These are phyloP conservation scores for Limenitis camilla DNA, from an alignment of 2,888 invertebrate species.

Conservation along the genomic window DNA sequence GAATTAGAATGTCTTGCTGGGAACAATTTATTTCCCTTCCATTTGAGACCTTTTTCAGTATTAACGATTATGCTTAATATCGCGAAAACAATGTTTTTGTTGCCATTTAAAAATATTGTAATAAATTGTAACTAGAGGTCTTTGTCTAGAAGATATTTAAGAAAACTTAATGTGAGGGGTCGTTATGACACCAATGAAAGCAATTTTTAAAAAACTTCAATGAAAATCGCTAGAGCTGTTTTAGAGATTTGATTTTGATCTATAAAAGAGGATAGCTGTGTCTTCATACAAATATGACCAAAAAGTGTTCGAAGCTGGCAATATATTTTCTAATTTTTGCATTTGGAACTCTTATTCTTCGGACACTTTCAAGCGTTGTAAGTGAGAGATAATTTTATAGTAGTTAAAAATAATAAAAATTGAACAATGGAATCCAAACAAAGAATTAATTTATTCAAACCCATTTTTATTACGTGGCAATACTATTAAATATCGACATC, in stretches of 20 bases:
- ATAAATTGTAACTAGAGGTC: background rate
- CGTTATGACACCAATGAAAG: background rate
- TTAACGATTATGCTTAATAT: constrained; percentile 13
- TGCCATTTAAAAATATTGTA: background rate
- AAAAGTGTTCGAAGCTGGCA: too few species aligned
- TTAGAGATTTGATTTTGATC: too few species aligned
- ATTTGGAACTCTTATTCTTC: too few species aligned
- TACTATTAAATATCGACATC: constrained; percentile 38
- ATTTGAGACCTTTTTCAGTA: constrained; percentile 16
- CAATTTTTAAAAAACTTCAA: too few species aligned
- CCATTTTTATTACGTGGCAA: constrained; percentile 69
- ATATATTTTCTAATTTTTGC: too few species aligned
- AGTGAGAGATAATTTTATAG: too few species aligned
- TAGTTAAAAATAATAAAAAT: constrained; percentile 16
- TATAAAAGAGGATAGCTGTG: too few species aligned
- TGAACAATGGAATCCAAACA: constrained; percentile 24
- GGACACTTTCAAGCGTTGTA: too few species aligned
- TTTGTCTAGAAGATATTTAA: too few species aligned
- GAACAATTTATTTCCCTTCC: constrained; percentile 21
- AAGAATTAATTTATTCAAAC: constrained; percentile 65
- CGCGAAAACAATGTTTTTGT: constrained; percentile 8
- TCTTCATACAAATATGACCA: too few species aligned
- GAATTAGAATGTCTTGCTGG: constrained; percentile 34
- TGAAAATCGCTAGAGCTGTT: too few species aligned
- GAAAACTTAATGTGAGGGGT: too few species aligned